phyloP scores from a whole-genome alignment of 23 tunicate genomes.

The Ascidia mentula region DNA sequence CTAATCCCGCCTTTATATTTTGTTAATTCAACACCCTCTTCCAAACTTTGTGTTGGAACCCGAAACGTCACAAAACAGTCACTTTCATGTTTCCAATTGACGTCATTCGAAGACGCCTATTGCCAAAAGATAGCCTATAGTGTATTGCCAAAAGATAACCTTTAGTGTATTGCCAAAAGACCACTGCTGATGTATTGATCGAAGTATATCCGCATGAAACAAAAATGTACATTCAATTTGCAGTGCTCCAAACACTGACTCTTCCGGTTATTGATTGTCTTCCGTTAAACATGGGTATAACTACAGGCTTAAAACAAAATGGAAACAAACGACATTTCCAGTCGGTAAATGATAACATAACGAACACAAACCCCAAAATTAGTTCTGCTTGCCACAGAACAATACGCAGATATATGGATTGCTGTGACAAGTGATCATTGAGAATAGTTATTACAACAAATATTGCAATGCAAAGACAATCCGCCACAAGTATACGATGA shows the following conservation, averaged over 20 bases:
- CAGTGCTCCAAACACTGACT: conserved; percentile 20
- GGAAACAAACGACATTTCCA: conserved; percentile 55
- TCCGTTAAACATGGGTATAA: neutral
- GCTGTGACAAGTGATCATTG: conserved; percentile 10
- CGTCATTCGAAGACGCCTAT: no score
- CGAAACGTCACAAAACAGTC: no score
- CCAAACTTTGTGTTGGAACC: no score
- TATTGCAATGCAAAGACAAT: conserved; percentile 45
- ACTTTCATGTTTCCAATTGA: no score
- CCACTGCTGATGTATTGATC: no score
- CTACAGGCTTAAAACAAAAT: neutral
- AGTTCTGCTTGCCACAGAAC: conserved; percentile 48
- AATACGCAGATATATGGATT: conserved; percentile 32
- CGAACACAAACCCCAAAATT: conserved; percentile 38
- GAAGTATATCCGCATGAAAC: no score
- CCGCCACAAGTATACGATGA: conserved; percentile 41
- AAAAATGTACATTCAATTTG: no score
- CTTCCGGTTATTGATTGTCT: neutral
- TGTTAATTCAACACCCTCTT: no score
- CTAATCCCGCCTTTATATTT: no score
- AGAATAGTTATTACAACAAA: conserved; percentile 37
- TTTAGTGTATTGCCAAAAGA: no score
- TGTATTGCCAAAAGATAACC: no score
- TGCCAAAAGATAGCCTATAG: no score
- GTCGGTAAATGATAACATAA: conserved; percentile 58